Conservation (phyloP, 2,797 vertebrate genomes). For the Anabas testudineus region DNA sequence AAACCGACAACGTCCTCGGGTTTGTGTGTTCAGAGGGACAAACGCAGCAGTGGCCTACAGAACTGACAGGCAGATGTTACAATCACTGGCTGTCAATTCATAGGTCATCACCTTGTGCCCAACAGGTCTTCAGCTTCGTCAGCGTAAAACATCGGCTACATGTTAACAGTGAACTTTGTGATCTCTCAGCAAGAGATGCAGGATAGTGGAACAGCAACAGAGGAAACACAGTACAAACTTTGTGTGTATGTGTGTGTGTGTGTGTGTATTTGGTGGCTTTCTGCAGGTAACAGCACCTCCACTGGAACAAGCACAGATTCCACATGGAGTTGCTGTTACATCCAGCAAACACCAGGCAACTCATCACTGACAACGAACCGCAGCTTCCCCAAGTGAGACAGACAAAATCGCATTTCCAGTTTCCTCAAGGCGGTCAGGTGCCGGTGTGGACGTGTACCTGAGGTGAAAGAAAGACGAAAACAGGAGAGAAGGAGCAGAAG, state of each 20-base stretch:
- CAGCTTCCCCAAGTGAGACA: neutral
- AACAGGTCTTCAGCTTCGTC: conserved; percentile 34
- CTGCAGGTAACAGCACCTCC: conserved; percentile 92
- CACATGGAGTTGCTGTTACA: conserved; percentile 99
- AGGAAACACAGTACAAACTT: neutral
- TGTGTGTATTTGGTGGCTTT: conserved; percentile 60
- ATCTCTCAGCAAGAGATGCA: neutral
- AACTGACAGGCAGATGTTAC: conserved; percentile 90
- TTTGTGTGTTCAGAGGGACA: conserved; percentile 65
- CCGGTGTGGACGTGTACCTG: conserved; percentile 6
- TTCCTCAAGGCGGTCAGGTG: neutral
- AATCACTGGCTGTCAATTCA: conserved; percentile 93
- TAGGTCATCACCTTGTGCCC: conserved; percentile 91
- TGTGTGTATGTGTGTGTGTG: neutral
- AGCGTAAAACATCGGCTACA: neutral
- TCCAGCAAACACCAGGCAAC: conserved; percentile 80
- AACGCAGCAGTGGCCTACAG: conserved; percentile 92
- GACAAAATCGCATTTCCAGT: conserved; percentile 6
- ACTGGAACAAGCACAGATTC: conserved; percentile 88
- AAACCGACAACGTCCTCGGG: neutral
- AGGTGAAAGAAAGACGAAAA: conserved; percentile 5
- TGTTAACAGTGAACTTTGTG: neutral
- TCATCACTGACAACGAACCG: neutral
- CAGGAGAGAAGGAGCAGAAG: conserved; percentile 8
- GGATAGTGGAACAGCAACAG: neutral